A percentile compares a stretch with the other conserved stretches of the same genome.
Conservation (phyloP, 2,797 vertebrate species). For the Centroberyx gerrardi region DNA sequence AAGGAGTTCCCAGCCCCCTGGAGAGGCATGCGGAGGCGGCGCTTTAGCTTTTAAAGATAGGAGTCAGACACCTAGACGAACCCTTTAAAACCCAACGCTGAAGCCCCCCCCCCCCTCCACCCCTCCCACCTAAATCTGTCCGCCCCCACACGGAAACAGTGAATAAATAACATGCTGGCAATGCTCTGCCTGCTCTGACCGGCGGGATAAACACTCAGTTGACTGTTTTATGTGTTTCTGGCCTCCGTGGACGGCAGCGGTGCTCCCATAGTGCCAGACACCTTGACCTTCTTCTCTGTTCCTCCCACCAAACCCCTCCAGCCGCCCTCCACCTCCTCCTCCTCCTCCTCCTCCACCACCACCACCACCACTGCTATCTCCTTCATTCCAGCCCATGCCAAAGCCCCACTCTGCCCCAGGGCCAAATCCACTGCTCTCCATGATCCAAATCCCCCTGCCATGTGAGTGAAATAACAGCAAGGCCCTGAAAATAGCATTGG, state of each 20-base stretch:
- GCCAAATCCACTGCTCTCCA: constrained; percentile 73
- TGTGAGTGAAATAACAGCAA: constrained; percentile 66
- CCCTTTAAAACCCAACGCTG: constrained; percentile 1
- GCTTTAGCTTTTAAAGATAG: constrained; percentile 13
- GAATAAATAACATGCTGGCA: constrained; percentile 46
- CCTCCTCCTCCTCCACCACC: constrained; percentile 29
- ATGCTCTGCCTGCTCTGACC: constrained; percentile 21
- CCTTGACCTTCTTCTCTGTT: constrained; percentile 62
- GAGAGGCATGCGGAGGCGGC: constrained; percentile 10
- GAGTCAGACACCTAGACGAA: not conserved
- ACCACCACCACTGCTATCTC: constrained; percentile 18
- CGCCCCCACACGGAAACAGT: constrained; percentile 10
- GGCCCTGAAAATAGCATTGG: constrained; percentile 54
- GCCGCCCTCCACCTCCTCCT: constrained; percentile 37
- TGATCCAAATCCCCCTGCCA: constrained; percentile 73
- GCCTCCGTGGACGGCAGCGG: constrained; percentile 11
- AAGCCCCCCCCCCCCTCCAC: not conserved
- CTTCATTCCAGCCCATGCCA: constrained; percentile 54
- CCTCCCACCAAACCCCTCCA: constrained; percentile 48
- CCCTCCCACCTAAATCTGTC: not conserved
- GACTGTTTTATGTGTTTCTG: constrained; percentile 49
- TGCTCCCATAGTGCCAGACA: constrained; percentile 29
- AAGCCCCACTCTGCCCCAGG: constrained; percentile 60
- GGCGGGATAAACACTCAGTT: constrained; percentile 52
- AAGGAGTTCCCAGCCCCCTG: constrained; percentile 25